phyloP scores from a whole-genome alignment of 2,888 invertebrate genomes.

The Phoenoteleia sp. region DNA sequence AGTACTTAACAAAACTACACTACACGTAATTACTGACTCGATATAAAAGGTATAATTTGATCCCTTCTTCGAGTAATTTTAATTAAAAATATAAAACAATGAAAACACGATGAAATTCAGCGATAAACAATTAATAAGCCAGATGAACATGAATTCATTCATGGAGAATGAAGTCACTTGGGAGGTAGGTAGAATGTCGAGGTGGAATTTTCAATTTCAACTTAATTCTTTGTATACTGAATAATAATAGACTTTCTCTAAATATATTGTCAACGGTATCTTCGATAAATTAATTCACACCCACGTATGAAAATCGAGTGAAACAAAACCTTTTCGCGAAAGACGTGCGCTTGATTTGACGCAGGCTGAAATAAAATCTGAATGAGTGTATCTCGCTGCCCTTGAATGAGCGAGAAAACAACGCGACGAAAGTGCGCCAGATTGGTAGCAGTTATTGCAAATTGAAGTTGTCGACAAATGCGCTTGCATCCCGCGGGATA shows the following conservation, averaged over 20 bases:
- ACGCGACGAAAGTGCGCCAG: slow-evolving; percentile 46
- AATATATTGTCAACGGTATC: neutral
- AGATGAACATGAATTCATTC: slow-evolving; percentile 30
- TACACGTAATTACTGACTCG: neutral
- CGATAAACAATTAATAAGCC: slow-evolving; percentile 14
- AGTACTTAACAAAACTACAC: neutral
- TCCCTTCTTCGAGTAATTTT: neutral
- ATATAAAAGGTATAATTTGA: neutral
- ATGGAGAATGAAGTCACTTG: slow-evolving; percentile 7
- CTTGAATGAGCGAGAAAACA: slow-evolving; percentile 58
- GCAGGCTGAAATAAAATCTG: slow-evolving; percentile 41
- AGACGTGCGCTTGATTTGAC: slow-evolving; percentile 36
- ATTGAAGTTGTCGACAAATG: slow-evolving; percentile 46
- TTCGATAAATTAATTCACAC: slow-evolving; percentile 5
- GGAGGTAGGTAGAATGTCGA: slow-evolving; percentile 30
- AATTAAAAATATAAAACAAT: slow-evolving; percentile 23
- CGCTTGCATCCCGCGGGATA: slow-evolving; percentile 43
- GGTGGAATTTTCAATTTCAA: slow-evolving; percentile 39
- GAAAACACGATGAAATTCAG: neutral
- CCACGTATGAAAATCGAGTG: neutral
- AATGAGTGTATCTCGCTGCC: slow-evolving; percentile 48
- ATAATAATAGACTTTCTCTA: slow-evolving; percentile 37
- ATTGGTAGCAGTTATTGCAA: slow-evolving; percentile 52
- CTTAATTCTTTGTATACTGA: slow-evolving; percentile 40
- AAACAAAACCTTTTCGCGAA: slow-evolving; percentile 20